Percentiles rank a stretch among this genome's conserved stretches.
phyloP scores from a whole-genome alignment of 2,888 invertebrate genomes.

The Tuberolachnus salignus region DNA sequence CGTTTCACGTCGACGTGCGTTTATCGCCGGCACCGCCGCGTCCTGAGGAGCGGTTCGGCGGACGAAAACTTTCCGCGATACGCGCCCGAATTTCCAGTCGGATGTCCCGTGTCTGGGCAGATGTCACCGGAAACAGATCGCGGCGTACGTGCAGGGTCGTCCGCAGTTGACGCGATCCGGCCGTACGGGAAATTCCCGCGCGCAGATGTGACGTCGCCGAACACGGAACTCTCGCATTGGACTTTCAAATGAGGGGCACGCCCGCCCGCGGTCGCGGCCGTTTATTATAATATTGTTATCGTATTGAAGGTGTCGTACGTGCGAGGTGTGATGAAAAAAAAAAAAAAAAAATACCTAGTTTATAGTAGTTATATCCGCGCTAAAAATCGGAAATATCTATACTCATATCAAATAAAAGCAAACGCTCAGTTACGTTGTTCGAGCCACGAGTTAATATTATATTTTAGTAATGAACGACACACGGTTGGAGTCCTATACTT shows the following conservation, averaged over 20 bases:
- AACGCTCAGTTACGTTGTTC: no score
- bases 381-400: no score
- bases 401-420: no score
- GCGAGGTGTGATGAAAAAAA: no score
- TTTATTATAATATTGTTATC: no score
- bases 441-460: no score
- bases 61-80: slow-evolving; percentile 2
- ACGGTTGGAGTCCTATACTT: no score
- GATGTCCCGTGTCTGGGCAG: slow-evolving; percentile 51
- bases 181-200: slow-evolving; percentile 38
- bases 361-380: no score
- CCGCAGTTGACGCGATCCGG: slow-evolving; percentile 36
- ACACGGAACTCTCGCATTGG: slow-evolving; percentile 41
- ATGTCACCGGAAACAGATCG: slow-evolving; percentile 49
- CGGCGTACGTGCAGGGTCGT: not conserved
- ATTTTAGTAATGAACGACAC: no score
- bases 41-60: not conserved
- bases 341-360: no score
- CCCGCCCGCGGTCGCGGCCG: not conserved
- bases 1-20: not conserved
- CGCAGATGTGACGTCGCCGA: slow-evolving; percentile 45
- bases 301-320: slow-evolving; percentile 30
- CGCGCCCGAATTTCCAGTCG: slow-evolving; percentile 28
- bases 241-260: slow-evolving; percentile 49
- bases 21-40: no score